A percentile compares a stretch with the other conserved stretches of the same genome.
These are phyloP conservation scores for Peromyscus polionotus DNA, from an alignment of 2,113 vertebrate genomes.

Conservation along the genomic window DNA sequence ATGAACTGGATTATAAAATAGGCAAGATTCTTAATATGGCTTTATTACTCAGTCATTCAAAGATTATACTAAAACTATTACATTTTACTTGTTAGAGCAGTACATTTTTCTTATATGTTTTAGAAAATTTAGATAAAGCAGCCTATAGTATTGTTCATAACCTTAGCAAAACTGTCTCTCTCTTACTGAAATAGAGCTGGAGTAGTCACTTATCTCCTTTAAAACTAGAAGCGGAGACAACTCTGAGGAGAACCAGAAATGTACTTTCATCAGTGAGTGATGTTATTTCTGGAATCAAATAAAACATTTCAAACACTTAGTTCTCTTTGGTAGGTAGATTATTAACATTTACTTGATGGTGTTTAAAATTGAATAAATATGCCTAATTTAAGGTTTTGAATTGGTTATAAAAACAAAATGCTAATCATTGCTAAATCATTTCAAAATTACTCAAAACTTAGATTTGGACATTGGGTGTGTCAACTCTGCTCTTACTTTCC, in stretches of 20 bases:
- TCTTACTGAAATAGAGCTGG: not conserved
- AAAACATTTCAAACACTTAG: constrained; percentile 9
- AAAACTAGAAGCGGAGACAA: not conserved
- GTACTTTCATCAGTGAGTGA: not conserved
- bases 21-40: constrained; percentile 16
- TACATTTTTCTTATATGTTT: not conserved
- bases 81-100: not conserved
- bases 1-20: constrained; percentile 67
- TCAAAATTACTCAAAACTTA: constrained; percentile 30
- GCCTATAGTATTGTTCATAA: not conserved
- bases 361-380: constrained; percentile 24
- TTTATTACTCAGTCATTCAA: not conserved
- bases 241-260: not conserved
- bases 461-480: not conserved
- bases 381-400: constrained; percentile 10
- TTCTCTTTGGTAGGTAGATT: not conserved
- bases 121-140: constrained; percentile 11
- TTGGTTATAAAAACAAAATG: not conserved
- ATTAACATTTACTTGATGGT: constrained; percentile 3
- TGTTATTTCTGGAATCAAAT: constrained; percentile 40
- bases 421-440: not conserved
- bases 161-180: constrained; percentile 22
- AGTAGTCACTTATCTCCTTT: not conserved
- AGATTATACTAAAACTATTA: not conserved
- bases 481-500: not conserved